These are phyloP conservation scores for Euglossa dilemma DNA, from an alignment of 1,140 invertebrate genomes.

Conservation along the genomic window DNA sequence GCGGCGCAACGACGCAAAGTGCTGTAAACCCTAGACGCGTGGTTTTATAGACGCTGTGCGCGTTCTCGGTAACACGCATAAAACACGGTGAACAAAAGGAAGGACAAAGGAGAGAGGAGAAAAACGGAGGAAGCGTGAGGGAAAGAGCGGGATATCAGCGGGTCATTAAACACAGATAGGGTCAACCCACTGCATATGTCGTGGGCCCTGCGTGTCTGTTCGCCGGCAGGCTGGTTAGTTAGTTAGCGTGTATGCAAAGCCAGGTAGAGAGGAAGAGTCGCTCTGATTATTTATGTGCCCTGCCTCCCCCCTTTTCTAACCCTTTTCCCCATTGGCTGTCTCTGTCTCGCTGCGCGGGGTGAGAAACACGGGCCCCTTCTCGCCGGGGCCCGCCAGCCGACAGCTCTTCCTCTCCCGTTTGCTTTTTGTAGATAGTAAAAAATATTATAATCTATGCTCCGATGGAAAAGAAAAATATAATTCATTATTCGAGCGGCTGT, in stretches of 20 bases:
- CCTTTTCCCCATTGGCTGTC: conserved; percentile 47
- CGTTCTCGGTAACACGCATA: neutral
- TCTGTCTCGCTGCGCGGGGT: conserved; percentile 58
- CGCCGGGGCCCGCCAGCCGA: no score
- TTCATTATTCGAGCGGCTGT: conserved; percentile 78
- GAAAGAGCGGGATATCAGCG: conserved; percentile 60
- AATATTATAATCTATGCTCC: conserved; percentile 82
- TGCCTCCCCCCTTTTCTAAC: conserved; percentile 55
- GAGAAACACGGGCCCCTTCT: no score
- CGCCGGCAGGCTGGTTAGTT: conserved; percentile 65
- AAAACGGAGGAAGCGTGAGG: conserved; percentile 18
- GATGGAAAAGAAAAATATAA: conserved; percentile 82
- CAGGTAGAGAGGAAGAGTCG: conserved; percentile 68
- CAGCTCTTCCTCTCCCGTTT: conserved; percentile 60
- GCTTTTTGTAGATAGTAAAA: conserved; percentile 81
- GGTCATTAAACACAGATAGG: conserved; percentile 73
- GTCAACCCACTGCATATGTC: conserved; percentile 76
- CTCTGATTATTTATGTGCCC: conserved; percentile 71
- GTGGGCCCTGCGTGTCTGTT: conserved; percentile 41
- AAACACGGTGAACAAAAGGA: conserved; percentile 18
- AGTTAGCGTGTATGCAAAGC: conserved; percentile 76
- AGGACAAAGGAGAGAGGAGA: conserved; percentile 2
- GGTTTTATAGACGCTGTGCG: neutral
- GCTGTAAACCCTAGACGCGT: neutral
- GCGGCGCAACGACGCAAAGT: neutral